Evolutionary conservation across 2,888 invertebrate genomes (phyloP), one percentile per base, ranked within the genome.

Genomic region (Diachrysia chrysitis): DNA sequence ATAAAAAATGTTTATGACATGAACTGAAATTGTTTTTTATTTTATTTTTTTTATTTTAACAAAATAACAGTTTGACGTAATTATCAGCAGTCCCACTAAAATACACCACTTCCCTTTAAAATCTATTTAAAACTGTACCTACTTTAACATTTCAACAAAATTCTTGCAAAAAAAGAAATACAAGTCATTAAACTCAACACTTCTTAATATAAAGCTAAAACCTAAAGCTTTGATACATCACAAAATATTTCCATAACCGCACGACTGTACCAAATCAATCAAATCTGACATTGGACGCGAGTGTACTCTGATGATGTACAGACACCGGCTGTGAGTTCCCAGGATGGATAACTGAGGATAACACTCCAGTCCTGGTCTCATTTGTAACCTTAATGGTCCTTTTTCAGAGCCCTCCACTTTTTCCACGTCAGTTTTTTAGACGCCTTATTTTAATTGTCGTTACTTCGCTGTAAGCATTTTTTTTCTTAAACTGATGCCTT

Each of bases 331-430:
- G 76, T 73, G 68, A 73, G 85, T 89, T 91, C 89, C 86, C 92
- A 89, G 88, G 87, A 83, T 89, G 42, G 91, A 92, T 91, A 90
- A 85, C 89, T 76, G 76, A 86, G 78, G 87, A 87, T 88, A 88
- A 88, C 86, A 83, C 81, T 79, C 77, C 77, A 76, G 82, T 85
- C 87, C 89, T 87, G 84, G 84, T 84, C 91, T 90, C 94, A 93
- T 94, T 94, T 94, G 92, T 93, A 91, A 91, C 91, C 80, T 79
- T 91, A 92, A 93, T 91, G 90, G 90, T 88, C 91, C 88, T 92
- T 93, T 92, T 93, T 77, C 71, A 79, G 84, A 89, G 88, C 89
- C 89, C 85, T 85, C 87, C 90, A 89, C 87, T 93, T 93, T 92
- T 92, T 92, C 89, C 80, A 80, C 84, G 90, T 89, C 91, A 89